Conservation (phyloP, 2,797 vertebrate genomes). For the Peromyscus melanophrys region DNA sequence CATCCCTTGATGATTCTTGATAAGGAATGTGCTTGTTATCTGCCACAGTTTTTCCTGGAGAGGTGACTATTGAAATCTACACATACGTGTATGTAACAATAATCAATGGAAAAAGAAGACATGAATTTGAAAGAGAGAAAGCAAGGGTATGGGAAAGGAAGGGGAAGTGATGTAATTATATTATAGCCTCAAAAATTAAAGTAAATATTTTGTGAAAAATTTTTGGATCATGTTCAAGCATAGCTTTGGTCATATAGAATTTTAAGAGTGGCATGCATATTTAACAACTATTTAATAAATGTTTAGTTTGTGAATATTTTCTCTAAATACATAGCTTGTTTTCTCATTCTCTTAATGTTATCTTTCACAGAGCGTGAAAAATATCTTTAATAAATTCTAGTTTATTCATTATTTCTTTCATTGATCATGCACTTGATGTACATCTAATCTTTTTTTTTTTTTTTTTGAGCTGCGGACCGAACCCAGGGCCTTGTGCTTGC, state of each 20-base stretch:
- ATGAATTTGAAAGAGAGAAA: background rate
- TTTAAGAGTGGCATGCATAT: background rate
- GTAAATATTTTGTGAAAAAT: background rate
- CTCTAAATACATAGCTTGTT: background rate
- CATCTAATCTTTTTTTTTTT: background rate
- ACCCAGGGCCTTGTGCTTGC: too few relatives aligned
- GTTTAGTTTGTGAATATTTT: background rate
- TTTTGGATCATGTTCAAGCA: too few relatives aligned
- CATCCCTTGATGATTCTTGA: background rate
- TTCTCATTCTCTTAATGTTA: background rate
- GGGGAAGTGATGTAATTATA: background rate
- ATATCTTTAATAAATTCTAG: background rate
- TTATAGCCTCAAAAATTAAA: background rate
- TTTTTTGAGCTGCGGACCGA: too few relatives aligned
- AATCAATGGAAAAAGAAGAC: background rate
- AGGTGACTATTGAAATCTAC: background rate
- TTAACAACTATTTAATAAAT: background rate
- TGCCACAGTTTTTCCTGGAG: background rate
- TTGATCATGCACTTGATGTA: background rate
- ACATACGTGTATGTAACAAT: background rate
- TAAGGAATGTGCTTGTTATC: background rate
- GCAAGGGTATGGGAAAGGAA: background rate
- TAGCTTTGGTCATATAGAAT: background rate
- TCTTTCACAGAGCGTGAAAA: background rate
- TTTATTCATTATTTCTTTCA: background rate